Conservation (phyloP, 2,113 vertebrate species). For the Myotis yumanensis region DNA sequence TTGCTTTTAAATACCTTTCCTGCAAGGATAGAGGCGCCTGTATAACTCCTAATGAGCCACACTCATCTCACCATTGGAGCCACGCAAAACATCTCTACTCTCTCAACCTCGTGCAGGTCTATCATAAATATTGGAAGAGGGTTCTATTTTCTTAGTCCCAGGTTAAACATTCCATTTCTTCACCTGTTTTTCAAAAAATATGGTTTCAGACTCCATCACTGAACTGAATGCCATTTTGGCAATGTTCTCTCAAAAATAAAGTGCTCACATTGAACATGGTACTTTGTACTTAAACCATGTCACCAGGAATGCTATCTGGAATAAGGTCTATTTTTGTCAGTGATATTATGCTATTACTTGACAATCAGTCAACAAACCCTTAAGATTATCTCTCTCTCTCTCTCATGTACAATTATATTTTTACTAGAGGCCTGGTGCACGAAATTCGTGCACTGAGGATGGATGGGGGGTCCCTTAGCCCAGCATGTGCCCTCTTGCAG, state of each 20-base stretch:
- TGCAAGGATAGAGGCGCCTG: neutral
- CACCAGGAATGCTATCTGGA: neutral
- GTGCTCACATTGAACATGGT: neutral
- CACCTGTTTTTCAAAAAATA: neutral
- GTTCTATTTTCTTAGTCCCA: neutral
- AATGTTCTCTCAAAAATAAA: neutral
- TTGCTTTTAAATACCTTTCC: neutral
- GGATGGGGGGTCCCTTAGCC: no score
- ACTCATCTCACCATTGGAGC: neutral
- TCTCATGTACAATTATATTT: neutral
- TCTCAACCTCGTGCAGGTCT: neutral
- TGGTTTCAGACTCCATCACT: neutral
- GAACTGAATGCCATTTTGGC: neutral
- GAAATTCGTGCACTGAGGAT: no score
- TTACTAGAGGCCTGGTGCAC: no score
- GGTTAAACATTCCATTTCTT: neutral
- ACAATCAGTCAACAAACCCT: conserved; percentile 11
- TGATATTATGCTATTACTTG: neutral
- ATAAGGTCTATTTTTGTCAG: neutral
- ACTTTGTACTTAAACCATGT: neutral
- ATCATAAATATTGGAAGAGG: neutral
- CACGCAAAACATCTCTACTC: neutral
- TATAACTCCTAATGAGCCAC: neutral
- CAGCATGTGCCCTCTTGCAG: no score
- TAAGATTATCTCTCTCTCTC: neutral